Conservation (phyloP, 2,113 vertebrate genomes). For the Oreochromis spilurus region DNA sequence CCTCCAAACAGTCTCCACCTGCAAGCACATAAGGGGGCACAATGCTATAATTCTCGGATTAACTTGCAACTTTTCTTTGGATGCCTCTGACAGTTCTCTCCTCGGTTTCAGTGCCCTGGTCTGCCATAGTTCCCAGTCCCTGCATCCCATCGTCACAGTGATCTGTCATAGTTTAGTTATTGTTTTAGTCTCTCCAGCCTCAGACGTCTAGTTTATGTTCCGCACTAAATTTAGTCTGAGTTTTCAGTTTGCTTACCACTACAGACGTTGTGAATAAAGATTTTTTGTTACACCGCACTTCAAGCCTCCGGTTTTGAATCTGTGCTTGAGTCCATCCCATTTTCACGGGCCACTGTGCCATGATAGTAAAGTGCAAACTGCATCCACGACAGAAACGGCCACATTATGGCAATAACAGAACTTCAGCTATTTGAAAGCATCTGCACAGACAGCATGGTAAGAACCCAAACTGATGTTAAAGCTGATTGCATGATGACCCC, state of each 20-base stretch:
- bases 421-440: background rate
- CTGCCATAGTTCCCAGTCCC: background rate
- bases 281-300: background rate
- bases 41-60: background rate
- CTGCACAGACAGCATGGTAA: background rate
- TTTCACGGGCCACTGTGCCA: background rate
- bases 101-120: background rate
- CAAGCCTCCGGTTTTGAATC: background rate
- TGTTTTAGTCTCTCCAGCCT: background rate
- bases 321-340: background rate
- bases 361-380: background rate
- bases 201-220: background rate
- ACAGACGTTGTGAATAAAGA: background rate
- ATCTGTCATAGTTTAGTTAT: background rate
- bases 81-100: background rate
- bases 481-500: background rate
- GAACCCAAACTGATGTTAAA: background rate
- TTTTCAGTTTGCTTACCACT: background rate
- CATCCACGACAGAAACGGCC: background rate
- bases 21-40: background rate
- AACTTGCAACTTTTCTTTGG: background rate
- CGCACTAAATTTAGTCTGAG: background rate
- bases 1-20: background rate
- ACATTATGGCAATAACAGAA: background rate
- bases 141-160: background rate